Evolutionary conservation across 2,113 vertebrate species (phyloP), one percentile per base, ranked within the genome.

Genomic region (Peromyscus californicus): DNA sequence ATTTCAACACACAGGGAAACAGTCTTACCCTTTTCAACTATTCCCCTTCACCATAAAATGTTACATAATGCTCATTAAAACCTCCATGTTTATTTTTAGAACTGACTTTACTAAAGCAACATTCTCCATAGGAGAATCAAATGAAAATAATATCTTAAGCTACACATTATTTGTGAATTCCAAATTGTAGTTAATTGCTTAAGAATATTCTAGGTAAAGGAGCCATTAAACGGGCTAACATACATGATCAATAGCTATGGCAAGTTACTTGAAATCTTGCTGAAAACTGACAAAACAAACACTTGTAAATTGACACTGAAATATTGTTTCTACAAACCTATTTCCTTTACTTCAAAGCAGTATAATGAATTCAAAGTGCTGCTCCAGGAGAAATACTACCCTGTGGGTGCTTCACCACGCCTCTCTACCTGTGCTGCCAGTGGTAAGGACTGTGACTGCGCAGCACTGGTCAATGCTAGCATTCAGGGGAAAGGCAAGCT

Each of bases 121-220:
- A 94, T 7, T 98, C 96, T 97, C 98, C 95, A 98, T 48, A 98
- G 97, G 98, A 98, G 97, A 97, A 95, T 93, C 95, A 98, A 97
- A 95, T 96, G 80, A 98, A 97, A 97, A 79, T 65, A 97, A 95
- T 89, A 96, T 90, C 94, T 97, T 96, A 98, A 97, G 94, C 91
- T 98, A 97, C 93, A 97, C 39, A 45, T 96, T 94, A 95, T 74
- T 91, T 98, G 69, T 95, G 89, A 96, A 97, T 70, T 96, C 59
- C 36, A 91, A 97, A 95, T 87, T 96, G 75, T 89, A 92, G 75
- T 97, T 95, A 98, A 97, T 96, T 96, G 88, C 94, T 96, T 97
- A 97, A 96, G 31, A 92, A 97, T 95, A 97, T 86, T 95, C 74
- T 97, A 96, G 39, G 59, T 93, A 95, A 95, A 97, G n/a, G 72